Base-by-base conservation (phyloP, 2,888 invertebrate genomes). In the Crioceris asparagi region DNA sequence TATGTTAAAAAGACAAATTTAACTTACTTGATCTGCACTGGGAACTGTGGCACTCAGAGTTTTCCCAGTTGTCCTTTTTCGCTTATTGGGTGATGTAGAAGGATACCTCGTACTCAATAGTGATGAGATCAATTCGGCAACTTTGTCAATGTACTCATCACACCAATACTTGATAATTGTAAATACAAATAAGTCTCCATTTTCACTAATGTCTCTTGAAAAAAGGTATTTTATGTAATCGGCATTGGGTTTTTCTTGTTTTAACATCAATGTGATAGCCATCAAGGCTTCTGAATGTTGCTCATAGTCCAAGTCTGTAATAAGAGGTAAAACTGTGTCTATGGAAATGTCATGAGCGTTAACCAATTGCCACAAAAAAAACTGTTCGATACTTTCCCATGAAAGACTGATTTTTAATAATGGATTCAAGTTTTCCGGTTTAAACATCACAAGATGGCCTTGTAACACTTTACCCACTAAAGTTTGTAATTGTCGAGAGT, bases 321-420 rank as follows among this genome's bases (percentile, higher is more conserved):
- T 65, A 48, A 83, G 68, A 23, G 88, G 83, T 56, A 90, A 67
- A 46, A 94, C 79, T 57, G 84, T 82, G 56, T 92, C 91, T n/a
- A 92, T 76, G 36, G 90, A 83, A 58, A 94, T 84, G 61, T 91
- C 88, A 61, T 96, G 96, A 27, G 93, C 93, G 48, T 84, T 80
- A 32, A 96, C 76, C 39, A 98, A 71, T 65, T 96, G 94, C 97
- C 97, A 98, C 30, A 97, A 74, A 62, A 92, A 94, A 61, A 88
- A 83, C 65, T 98, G 97, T 64, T 97, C 96, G 53, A 93, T 88
- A 2, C 94, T 93, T 66, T 97, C 96, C 91, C 96, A 98, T 39
- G 78, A 76, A 38, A 97, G 69, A 55, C 91, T 94, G 29, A 83
- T 80, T 42, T 82, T 83, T 50, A 87, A 64, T 62, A 87, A 73